Evolutionary conservation across 2,113 vertebrate species (phyloP).

Genomic region (Nestor notabilis): DNA sequence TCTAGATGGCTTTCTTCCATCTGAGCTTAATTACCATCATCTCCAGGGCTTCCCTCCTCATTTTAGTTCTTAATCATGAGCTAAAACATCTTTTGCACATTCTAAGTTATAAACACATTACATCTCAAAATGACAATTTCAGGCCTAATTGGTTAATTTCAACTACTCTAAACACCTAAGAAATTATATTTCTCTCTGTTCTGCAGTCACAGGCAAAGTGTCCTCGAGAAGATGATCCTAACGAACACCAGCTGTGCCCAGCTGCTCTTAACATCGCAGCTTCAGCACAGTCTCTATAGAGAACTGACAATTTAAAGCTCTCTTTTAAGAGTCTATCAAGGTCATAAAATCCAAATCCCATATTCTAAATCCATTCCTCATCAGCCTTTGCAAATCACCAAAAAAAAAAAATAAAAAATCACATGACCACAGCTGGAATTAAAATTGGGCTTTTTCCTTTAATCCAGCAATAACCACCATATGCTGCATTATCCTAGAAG

Average conservation of each 20-base stretch:
- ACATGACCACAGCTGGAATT: neutral
- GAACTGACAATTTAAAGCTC: constrained; percentile 10
- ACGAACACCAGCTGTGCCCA: constrained; percentile 10
- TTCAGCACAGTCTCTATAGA: neutral
- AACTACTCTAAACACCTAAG: neutral
- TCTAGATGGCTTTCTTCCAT: neutral
- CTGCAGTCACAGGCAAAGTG: neutral
- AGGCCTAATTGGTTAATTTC: neutral
- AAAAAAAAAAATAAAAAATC: neutral
- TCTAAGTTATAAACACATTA: neutral
- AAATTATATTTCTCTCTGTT: neutral
- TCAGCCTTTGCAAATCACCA: neutral
- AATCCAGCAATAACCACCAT: constrained; percentile 41
- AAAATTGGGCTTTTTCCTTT: constrained; percentile 1
- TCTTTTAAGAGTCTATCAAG: constrained; percentile 25
- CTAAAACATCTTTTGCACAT: neutral
- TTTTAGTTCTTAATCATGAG: neutral
- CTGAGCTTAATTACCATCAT: neutral
- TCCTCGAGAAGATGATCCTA: neutral
- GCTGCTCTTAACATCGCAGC: neutral
- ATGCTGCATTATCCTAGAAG: neutral
- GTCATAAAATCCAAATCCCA: constrained; percentile 38
- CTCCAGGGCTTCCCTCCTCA: neutral
- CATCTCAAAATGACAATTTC: neutral
- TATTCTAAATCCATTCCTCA: constrained; percentile 34